phyloP scores from a whole-genome alignment of 2,888 invertebrate genomes.

The Polyommatus icarus region DNA sequence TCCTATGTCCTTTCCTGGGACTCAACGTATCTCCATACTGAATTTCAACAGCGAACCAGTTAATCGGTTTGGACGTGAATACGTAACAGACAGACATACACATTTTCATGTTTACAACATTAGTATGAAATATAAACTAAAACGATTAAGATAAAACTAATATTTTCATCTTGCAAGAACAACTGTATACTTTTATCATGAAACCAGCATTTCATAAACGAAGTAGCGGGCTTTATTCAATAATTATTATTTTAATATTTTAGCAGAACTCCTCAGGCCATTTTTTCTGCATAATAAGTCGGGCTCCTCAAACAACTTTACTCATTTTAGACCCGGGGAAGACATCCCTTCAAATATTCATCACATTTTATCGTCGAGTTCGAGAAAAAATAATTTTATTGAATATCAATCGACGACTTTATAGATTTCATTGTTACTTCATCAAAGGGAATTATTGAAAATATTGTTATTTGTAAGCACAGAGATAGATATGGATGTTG shows the following conservation, averaged over 20 bases:
- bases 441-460: neutral
- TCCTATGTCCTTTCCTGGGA: too few relatives aligned
- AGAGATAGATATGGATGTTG: neutral
- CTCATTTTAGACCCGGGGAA: constrained; percentile 2
- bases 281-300: constrained; percentile 16
- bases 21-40: too few relatives aligned
- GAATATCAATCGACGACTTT: constrained; percentile 8
- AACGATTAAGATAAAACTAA: too few relatives aligned
- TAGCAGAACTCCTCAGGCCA: neutral
- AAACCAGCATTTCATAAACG: too few relatives aligned
- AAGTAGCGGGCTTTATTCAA: neutral
- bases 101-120: too few relatives aligned
- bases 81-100: too few relatives aligned
- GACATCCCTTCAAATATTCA: constrained; percentile 15
- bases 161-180: too few relatives aligned
- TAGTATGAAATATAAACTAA: too few relatives aligned
- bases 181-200: too few relatives aligned
- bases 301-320: constrained; percentile 4
- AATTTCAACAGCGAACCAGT: too few relatives aligned
- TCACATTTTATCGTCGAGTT: constrained; percentile 1
- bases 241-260: neutral
- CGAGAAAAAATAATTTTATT: constrained; percentile 11
- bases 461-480: neutral
- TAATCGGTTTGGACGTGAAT: too few relatives aligned
- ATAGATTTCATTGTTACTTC: neutral